Evolutionary conservation across 2,113 vertebrate genomes (phyloP).

Genomic region (Lophius piscatorius): DNA sequence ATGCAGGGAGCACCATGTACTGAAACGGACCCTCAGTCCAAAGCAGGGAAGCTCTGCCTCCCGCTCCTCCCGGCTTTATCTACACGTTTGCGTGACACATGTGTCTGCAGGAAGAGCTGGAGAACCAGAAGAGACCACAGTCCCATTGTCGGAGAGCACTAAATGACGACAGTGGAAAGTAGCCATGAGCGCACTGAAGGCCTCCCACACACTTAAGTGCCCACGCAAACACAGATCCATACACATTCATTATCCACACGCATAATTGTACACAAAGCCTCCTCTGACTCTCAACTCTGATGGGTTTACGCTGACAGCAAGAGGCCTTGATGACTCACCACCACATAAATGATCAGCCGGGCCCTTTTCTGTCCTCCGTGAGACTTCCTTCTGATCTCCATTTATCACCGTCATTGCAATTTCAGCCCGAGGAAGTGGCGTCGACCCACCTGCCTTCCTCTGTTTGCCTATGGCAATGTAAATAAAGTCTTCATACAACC

Average conservation of each 20-base stretch:
- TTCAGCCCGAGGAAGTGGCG: constrained; percentile 40
- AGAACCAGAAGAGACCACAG: constrained; percentile 4
- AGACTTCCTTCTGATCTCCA: constrained; percentile 28
- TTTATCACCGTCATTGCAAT: constrained; percentile 43
- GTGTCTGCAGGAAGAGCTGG: constrained; percentile 29
- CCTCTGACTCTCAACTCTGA: constrained; percentile 12
- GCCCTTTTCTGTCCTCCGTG: constrained; percentile 28
- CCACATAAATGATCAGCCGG: constrained; percentile 30
- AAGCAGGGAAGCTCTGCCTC: constrained; percentile 5
- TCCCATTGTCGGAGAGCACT: constrained; percentile 40
- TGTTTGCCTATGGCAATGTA: constrained; percentile 61
- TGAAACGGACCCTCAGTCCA: background rate
- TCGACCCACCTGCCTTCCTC: constrained; percentile 48
- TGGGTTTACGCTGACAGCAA: constrained; percentile 39
- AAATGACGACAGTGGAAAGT: constrained; percentile 52
- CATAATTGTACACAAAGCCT: constrained; percentile 18
- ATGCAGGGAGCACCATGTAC: constrained; percentile 38
- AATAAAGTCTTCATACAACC: constrained; percentile 48
- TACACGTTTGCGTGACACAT: constrained; percentile 22
- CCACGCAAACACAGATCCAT: background rate
- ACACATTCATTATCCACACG: background rate
- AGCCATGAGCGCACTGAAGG: constrained; percentile 36
- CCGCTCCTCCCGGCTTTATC: background rate
- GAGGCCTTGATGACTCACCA: constrained; percentile 49
- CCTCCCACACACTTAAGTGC: constrained; percentile 1